phyloP scores from a whole-genome alignment of 2,113 vertebrate genomes.

The Sialia sialis region DNA sequence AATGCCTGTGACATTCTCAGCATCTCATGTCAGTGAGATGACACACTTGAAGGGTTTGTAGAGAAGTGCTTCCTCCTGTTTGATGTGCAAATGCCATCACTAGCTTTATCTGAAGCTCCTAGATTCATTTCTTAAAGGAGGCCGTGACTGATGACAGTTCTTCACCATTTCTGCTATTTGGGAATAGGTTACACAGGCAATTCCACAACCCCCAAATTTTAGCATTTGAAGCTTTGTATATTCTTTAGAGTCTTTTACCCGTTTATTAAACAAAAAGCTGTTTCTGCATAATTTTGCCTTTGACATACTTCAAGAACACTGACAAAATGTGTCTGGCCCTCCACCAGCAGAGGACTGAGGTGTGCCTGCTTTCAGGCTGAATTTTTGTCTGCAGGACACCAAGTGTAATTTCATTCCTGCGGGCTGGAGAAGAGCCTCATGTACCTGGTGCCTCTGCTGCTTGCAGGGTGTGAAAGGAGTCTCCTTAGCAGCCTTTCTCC shows the following conservation, averaged over 20 bases:
- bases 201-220: not conserved
- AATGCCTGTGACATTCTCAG: not conserved
- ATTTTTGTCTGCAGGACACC: not conserved
- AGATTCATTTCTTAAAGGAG: not conserved
- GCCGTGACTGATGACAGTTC: not conserved
- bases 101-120: not conserved
- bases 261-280: not conserved
- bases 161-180: not conserved
- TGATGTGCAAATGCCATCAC: not conserved
- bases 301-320: not conserved
- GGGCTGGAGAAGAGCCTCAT: not conserved
- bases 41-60: not conserved
- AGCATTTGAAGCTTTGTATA: not conserved
- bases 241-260: not conserved
- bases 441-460: fast-evolving
- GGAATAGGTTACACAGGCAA: not conserved
- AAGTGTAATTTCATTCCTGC: not conserved
- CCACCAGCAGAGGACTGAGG: not conserved
- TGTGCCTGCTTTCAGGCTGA: not conserved
- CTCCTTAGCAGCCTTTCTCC: not conserved
- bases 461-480: not conserved
- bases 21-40: not conserved
- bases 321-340: not conserved
- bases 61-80: not conserved
- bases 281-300: not conserved